Conservation (phyloP, 2,797 vertebrate genomes). For the Mus minutoides region DNA sequence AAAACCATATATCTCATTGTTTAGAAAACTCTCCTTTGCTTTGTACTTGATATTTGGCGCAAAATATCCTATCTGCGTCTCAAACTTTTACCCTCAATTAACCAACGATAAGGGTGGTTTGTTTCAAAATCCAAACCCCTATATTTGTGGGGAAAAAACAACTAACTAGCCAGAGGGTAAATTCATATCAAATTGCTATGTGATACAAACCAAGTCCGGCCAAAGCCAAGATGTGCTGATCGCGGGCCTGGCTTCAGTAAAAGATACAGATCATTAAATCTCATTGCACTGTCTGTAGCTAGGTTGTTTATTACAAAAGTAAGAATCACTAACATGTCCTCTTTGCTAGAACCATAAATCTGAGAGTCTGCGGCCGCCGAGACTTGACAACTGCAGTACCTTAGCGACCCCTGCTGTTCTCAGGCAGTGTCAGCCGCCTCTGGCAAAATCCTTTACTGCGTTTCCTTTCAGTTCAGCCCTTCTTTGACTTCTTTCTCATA, state of each 20-base stretch:
- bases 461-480: background rate
- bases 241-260: background rate
- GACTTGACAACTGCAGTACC: slow-evolving; percentile 3
- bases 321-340: slow-evolving; percentile 55
- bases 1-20: background rate
- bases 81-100: background rate
- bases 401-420: slow-evolving; percentile 39
- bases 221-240: rapidly evolving
- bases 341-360: slow-evolving; percentile 59
- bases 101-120: background rate
- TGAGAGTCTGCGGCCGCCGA: slow-evolving; percentile 23
- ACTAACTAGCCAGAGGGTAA: background rate
- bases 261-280: slow-evolving; percentile 7
- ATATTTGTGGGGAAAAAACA: background rate
- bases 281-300: background rate
- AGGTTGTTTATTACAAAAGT: slow-evolving; percentile 53
- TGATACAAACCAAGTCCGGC: background rate
- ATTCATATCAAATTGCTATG: background rate
- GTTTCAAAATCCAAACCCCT: slow-evolving; percentile 22
- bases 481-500: background rate
- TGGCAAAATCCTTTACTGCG: slow-evolving; percentile 20
- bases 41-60: background rate
- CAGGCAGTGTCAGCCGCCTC: background rate
- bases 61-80: background rate
- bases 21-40: background rate